Base-by-base conservation (phyloP, 1,140 invertebrate genomes). In the Drosophila gunungcola region DNA sequence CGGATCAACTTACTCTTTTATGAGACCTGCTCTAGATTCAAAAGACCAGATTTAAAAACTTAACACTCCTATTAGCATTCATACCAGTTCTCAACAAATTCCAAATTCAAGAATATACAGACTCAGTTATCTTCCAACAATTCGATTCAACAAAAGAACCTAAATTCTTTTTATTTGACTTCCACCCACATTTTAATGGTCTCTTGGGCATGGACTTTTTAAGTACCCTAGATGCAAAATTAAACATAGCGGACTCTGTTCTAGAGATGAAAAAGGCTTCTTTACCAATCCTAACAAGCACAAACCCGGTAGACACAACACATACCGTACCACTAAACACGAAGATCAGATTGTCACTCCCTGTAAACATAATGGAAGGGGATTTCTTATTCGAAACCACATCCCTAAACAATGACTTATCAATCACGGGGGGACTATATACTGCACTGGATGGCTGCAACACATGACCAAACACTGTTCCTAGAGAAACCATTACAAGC, bases 301-400 rank as follows among this genome's bases (percentile, higher is more conserved):
- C 11, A 38, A 38, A 38, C 7, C 29, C 48, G 2, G 52, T 54
- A 54, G 52, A 54, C 25, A 53, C 34, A 53, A n/a, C 10, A n/a
- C 39, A 43, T 12, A 56, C 53, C 4, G 10, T 56, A 43, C 53
- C 53, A 56, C 27, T 16, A 16, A 56, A 56, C 3, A 32, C n/a
- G 2, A 54, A 41, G 12, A 4, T 48, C 2, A 48, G 45, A 27
- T n/a, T 46, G 1, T 10, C 45, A 27, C 25, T 46, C 4, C 25
- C 55, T 32, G 29, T 34, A 21, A 57, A 57, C 2, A 2, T 45
- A 21, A 56, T 45, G 55, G 11, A 57, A 9, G 54, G 54, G 9
- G 54, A 56, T 43, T 56, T 56, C 21, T 43, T 56, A 56, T 32
- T 43, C 39, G 55, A 56, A 4, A 57, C 27, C 2, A 45, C 55